These are phyloP conservation scores for Hypocryptadius cinnamomeus DNA, from an alignment of 2,113 vertebrate species.

Conservation along the genomic window DNA sequence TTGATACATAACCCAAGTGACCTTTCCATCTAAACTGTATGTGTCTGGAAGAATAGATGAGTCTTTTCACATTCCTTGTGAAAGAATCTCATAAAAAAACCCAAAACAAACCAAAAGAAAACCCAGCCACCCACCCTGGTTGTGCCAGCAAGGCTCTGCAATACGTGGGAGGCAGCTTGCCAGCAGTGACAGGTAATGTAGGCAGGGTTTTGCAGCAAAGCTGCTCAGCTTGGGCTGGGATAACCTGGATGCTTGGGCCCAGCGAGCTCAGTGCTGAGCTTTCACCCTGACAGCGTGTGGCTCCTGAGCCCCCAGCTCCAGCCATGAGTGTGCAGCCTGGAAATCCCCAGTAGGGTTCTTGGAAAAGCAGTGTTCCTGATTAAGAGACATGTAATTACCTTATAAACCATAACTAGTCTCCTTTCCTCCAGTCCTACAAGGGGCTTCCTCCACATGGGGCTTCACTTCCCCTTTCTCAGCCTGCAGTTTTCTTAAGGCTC, in stretches of 20 bases:
- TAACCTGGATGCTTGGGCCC: background rate
- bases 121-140: background rate
- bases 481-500: background rate
- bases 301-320: background rate
- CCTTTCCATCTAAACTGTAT: background rate
- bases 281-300: accelerated
- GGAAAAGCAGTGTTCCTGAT: background rate
- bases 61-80: background rate
- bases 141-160: background rate
- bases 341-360: background rate
- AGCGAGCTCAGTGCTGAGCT: background rate
- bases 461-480: background rate
- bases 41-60: background rate
- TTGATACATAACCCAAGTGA: background rate
- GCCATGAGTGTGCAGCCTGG: background rate
- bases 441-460: background rate
- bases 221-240: background rate
- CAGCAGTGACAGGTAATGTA: background rate
- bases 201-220: background rate
- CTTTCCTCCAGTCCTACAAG: background rate
- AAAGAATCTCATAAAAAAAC: background rate
- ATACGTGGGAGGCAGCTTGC: background rate
- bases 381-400: background rate
- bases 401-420: background rate
- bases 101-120: background rate